Evolutionary conservation across 2,888 invertebrate genomes (phyloP).

Genomic region (Epirrhoe tristata): DNA sequence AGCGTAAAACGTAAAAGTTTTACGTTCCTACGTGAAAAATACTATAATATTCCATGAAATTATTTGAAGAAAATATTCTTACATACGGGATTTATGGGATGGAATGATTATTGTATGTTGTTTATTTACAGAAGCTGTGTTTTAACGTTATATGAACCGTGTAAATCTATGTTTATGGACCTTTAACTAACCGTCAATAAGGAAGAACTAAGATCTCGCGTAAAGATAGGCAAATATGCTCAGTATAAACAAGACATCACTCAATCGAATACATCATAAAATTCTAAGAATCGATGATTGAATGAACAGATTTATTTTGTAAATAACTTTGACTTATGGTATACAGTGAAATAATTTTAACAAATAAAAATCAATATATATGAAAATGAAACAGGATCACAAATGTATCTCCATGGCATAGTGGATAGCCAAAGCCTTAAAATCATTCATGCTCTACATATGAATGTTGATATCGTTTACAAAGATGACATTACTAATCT

Average conservation of each 20-base stretch:
- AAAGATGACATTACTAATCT: not conserved
- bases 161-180: not conserved
- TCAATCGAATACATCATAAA: conserved; percentile 12
- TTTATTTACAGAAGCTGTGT: not conserved
- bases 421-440: too few species aligned
- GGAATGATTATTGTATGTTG: not conserved
- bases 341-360: not conserved
- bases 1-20: too few species aligned
- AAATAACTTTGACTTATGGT: not conserved
- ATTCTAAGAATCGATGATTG: conserved; percentile 9
- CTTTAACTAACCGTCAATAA: conserved; percentile 3
- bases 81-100: not conserved
- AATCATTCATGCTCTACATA: not conserved
- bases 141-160: not conserved
- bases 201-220: conserved; percentile 8
- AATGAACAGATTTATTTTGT: not conserved
- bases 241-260: conserved; percentile 11
- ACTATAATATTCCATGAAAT: too few species aligned
- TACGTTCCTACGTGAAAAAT: too few species aligned
- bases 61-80: too few species aligned
- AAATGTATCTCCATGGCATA: too few species aligned
- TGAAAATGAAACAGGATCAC: too few species aligned
- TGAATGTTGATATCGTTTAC: not conserved
- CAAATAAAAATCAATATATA: too few species aligned
- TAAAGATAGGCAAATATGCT: conserved; percentile 8